phyloP scores from a whole-genome alignment of 2,113 vertebrate genomes.

The Perca schrenkii region DNA sequence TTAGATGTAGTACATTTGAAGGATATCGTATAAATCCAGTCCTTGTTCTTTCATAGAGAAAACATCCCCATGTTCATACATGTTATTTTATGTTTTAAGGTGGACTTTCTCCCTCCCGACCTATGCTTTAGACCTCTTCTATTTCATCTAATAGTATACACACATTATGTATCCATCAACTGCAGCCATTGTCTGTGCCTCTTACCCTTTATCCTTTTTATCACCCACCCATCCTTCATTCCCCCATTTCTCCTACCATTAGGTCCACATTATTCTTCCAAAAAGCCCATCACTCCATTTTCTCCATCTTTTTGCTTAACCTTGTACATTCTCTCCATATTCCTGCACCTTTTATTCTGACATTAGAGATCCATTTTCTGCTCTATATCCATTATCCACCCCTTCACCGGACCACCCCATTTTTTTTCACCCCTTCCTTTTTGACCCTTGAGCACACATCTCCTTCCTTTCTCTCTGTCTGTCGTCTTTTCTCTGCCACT shows the following conservation, averaged over 20 bases:
- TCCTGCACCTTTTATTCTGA: constrained; percentile 12
- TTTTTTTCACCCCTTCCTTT: background rate
- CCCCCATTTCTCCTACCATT: constrained; percentile 19
- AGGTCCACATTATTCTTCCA: constrained; percentile 30
- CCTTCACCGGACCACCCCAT: background rate
- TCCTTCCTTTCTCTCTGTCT: constrained; percentile 4
- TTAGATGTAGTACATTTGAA: background rate
- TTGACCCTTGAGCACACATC: constrained; percentile 33
- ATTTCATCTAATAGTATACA: background rate
- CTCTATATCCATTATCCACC: constrained; percentile 53
- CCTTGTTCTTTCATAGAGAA: background rate
- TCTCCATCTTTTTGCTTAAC: constrained; percentile 43
- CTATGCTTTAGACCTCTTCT: background rate
- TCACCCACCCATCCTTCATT: constrained; percentile 22
- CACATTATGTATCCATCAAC: constrained; percentile 8
- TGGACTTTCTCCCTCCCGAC: background rate
- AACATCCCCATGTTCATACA: background rate
- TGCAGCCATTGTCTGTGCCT: constrained; percentile 26
- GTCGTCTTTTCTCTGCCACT: constrained; percentile 47
- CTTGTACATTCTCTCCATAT: constrained; percentile 30
- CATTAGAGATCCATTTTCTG: constrained; percentile 45
- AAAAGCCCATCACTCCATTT: constrained; percentile 26
- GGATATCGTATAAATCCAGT: background rate
- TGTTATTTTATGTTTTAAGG: constrained; percentile 2
- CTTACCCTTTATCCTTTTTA: constrained; percentile 48